A percentile compares a stretch with the other conserved stretches of the same genome.
These are phyloP conservation scores for Pelodiscus sinensis DNA, from an alignment of 2,113 vertebrate genomes.

Conservation along the genomic window DNA sequence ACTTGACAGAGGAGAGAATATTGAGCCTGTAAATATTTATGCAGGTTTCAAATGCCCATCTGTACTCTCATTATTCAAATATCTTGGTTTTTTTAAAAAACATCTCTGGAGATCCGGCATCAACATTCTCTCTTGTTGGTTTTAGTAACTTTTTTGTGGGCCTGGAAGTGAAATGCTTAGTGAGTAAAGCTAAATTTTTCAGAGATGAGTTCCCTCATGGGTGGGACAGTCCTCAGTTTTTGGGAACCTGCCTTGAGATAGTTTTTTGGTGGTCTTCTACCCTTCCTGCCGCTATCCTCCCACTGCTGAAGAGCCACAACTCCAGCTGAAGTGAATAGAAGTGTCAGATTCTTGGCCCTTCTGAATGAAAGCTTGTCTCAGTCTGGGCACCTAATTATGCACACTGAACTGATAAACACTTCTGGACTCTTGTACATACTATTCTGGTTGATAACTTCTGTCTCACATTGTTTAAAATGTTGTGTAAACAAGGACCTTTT, in stretches of 20 bases:
- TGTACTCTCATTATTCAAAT: not conserved
- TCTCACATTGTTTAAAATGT: not conserved
- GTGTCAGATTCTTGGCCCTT: accelerated
- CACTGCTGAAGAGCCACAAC: not conserved
- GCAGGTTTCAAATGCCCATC: not conserved
- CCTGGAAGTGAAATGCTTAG: not conserved
- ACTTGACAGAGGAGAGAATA: not conserved
- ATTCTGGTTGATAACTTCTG: accelerated
- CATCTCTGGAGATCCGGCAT: not conserved
- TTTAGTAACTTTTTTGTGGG: not conserved
- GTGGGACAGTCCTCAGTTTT: not conserved
- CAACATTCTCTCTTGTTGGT: not conserved
- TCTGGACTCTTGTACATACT: accelerated
- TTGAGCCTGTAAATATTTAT: not conserved
- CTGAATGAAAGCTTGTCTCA: not conserved
- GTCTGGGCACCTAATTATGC: accelerated
- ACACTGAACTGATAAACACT: accelerated
- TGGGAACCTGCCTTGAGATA: not conserved
- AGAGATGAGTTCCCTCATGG: not conserved
- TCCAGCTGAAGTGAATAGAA: not conserved
- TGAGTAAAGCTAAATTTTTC: not conserved
- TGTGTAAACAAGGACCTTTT: not conserved
- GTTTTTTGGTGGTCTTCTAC: not conserved
- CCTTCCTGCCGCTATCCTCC: no score
- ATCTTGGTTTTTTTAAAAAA: not conserved